Evolutionary conservation across 2,888 invertebrate genomes (phyloP).

Genomic region (Cheilosia scutellata): DNA sequence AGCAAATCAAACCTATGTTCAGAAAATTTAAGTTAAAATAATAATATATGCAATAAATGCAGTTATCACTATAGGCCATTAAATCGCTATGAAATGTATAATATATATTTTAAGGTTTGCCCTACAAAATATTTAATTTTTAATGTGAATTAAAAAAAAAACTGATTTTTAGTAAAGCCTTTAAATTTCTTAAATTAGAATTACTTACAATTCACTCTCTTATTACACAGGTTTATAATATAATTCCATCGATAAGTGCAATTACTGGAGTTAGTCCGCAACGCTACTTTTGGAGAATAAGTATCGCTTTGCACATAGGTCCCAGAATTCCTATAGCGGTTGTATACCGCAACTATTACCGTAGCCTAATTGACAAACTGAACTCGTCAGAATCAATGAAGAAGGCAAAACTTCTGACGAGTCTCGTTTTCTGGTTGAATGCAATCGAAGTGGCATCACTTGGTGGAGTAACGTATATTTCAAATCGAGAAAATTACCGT

Average conservation of each 20-base stretch:
- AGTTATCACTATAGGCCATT: too few species aligned
- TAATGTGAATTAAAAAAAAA: too few species aligned
- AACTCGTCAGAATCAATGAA: conserved; percentile 78
- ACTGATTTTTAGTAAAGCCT: too few species aligned
- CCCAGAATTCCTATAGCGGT: conserved; percentile 95
- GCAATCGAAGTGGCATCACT: conserved; percentile 93
- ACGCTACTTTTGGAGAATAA: conserved; percentile 95
- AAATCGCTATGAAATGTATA: too few species aligned
- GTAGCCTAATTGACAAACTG: conserved; percentile 84
- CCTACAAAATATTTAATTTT: too few species aligned
- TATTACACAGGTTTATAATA: conserved; percentile 92
- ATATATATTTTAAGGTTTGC: too few species aligned
- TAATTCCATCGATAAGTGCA: conserved; percentile 97
- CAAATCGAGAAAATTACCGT: conserved; percentile 98
- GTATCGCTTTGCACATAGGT: conserved; percentile 95
- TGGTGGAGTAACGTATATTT: conserved; percentile 96
- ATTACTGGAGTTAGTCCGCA: conserved; percentile 97
- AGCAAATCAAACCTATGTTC: too few species aligned
- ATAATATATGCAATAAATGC: too few species aligned
- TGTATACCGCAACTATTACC: conserved; percentile 93
- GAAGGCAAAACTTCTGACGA: conserved; percentile 87
- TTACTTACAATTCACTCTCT: not conserved
- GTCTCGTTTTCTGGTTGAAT: conserved; percentile 92
- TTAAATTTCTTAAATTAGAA: too few species aligned
- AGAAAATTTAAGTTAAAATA: too few species aligned